Evolutionary conservation across 2,113 vertebrate species (phyloP).

Genomic region (Connochaetes taurinus): DNA sequence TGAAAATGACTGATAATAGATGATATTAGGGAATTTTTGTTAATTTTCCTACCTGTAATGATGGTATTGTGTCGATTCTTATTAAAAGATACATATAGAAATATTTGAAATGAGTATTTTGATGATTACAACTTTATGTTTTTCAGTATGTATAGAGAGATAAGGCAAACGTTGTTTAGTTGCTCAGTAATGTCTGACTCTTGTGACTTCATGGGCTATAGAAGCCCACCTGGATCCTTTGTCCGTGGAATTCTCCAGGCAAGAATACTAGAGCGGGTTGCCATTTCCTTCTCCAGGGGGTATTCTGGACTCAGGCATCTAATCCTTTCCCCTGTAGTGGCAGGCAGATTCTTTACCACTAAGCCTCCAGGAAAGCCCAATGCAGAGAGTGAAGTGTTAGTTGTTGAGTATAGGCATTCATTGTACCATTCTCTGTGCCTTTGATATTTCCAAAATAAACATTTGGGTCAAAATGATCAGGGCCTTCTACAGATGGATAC

Average conservation of each 20-base stretch:
- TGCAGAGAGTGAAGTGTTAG: not conserved
- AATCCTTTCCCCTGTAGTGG: not conserved
- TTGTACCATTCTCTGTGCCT: not conserved
- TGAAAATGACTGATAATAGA: not conserved
- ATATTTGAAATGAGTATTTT: not conserved
- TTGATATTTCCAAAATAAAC: slow-evolving; percentile 27
- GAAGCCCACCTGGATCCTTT: not conserved
- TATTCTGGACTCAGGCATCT: not conserved
- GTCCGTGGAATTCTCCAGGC: not conserved
- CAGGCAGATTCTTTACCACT: not conserved
- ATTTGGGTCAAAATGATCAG: not conserved
- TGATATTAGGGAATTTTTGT: not conserved
- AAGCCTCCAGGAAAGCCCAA: not conserved
- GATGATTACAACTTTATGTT: not conserved
- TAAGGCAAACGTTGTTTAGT: not conserved
- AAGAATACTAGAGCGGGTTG: not conserved
- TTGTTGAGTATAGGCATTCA: not conserved
- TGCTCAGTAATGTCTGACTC: not conserved
- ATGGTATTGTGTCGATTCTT: not conserved
- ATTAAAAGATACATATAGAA: not conserved
- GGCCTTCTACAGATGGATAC: not conserved
- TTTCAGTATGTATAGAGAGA: not conserved
- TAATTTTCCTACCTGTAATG: not conserved
- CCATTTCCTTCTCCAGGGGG: not conserved
- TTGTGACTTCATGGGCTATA: not conserved